phyloP scores from a whole-genome alignment of 2,888 invertebrate species.

The Eremobia ochroleuca region DNA sequence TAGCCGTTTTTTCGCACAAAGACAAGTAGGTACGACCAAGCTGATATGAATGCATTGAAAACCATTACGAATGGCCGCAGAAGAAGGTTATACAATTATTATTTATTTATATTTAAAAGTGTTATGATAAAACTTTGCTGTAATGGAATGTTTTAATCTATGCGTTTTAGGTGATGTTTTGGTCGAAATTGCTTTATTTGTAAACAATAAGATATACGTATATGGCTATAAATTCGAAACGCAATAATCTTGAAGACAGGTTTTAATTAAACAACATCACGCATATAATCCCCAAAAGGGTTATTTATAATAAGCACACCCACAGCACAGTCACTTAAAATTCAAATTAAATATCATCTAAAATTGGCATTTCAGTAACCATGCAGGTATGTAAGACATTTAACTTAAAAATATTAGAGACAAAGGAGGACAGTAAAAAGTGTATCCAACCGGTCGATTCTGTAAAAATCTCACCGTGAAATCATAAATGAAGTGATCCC shows the following conservation, averaged over 20 bases:
- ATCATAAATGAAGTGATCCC: no score
- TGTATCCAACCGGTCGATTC: no score
- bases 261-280: background rate
- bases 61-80: constrained; percentile 56
- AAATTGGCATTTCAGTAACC: no score
- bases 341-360: no score
- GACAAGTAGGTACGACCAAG: constrained; percentile 35
- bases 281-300: no score
- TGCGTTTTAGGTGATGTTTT: constrained; percentile 7
- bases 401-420: no score
- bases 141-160: constrained; percentile 23
- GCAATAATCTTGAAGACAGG: background rate
- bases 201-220: background rate
- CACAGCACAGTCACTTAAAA: no score
- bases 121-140: constrained; percentile 19
- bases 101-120: constrained; percentile 29
- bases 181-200: background rate
- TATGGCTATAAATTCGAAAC: background rate
- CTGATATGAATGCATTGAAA: constrained; percentile 31
- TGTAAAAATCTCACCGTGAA: no score
- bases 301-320: no score
- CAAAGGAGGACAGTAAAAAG: no score
- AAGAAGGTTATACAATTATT: constrained; percentile 36
- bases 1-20: constrained; percentile 37
- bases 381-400: no score